Conservation (phyloP, 2,888 invertebrate species). For the Perizoma affinitatum region DNA sequence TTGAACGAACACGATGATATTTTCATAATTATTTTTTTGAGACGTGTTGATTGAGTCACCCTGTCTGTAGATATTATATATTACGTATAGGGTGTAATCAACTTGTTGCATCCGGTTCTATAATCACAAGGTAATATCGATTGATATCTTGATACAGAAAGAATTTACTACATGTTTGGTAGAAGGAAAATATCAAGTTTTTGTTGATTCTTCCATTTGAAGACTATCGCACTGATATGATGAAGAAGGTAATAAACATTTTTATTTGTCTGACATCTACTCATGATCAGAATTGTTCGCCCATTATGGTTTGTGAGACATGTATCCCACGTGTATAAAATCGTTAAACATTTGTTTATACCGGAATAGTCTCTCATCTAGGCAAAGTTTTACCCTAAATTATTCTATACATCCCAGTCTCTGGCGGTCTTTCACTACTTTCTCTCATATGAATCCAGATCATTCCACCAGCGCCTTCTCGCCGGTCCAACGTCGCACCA, state of each 20-base stretch:
- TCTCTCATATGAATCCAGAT: too few relatives aligned
- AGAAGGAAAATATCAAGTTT: conserved; percentile 30
- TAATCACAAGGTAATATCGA: conserved; percentile 41
- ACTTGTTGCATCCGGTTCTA: conserved; percentile 54
- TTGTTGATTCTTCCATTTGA: conserved; percentile 28
- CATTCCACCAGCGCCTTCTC: too few relatives aligned
- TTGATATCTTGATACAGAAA: conserved; percentile 33
- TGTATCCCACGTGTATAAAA: too few relatives aligned
- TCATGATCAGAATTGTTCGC: not conserved
- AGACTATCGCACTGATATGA: conserved; percentile 25
- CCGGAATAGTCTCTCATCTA: too few relatives aligned
- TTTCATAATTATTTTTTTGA: not conserved
- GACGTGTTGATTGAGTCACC: not conserved
- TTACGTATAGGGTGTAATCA: conserved; percentile 39
- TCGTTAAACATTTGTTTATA: too few relatives aligned
- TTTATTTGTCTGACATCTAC: conserved; percentile 3
- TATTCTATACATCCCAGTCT: too few relatives aligned
- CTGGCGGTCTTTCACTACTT: too few relatives aligned
- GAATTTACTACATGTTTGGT: conserved; percentile 37
- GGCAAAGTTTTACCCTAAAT: too few relatives aligned
- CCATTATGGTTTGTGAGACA: not conserved
- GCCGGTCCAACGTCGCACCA: too few relatives aligned
- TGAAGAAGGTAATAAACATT: conserved; percentile 18
- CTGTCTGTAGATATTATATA: conserved; percentile 24
- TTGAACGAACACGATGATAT: too few relatives aligned